phyloP scores from a whole-genome alignment of 2,113 vertebrate genomes.

The Rhinopomastus cyanomelas region DNA sequence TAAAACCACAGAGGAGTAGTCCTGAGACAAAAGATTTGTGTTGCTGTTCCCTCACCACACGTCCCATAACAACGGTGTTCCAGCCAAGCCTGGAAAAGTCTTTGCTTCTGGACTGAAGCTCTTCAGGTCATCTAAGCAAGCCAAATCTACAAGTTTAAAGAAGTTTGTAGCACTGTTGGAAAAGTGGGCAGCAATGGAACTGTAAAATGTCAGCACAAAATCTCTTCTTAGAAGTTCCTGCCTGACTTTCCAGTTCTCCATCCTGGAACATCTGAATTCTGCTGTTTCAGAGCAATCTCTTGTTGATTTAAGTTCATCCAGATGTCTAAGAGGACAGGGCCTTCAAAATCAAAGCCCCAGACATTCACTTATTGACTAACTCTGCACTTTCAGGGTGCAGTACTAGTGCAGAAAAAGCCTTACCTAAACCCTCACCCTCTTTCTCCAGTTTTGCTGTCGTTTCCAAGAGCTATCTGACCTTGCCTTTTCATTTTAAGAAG shows the following conservation, averaged over 20 bases:
- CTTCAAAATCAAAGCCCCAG: neutral
- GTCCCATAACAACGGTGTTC: neutral
- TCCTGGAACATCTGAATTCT: neutral
- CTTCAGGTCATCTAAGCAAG: neutral
- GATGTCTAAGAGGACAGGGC: neutral
- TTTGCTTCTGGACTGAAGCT: neutral
- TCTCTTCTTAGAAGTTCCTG: neutral
- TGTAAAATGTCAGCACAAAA: neutral
- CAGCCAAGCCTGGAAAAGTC: neutral
- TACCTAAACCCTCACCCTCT: neutral
- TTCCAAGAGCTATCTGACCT: neutral
- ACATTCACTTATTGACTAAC: neutral
- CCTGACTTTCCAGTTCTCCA: neutral
- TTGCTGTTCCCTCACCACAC: neutral
- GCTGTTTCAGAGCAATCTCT: neutral
- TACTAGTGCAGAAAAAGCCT: neutral
- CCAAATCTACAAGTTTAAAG: neutral
- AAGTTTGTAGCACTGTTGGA: neutral
- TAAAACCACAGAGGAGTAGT: neutral
- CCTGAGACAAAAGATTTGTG: neutral
- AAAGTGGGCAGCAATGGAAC: neutral
- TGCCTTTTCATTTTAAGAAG: neutral
- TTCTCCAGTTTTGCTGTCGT: neutral
- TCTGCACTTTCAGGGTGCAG: neutral
- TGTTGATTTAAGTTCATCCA: neutral